phyloP scores from a whole-genome alignment of 1,140 invertebrate species.

The Diachasmimorpha longicaudata region DNA sequence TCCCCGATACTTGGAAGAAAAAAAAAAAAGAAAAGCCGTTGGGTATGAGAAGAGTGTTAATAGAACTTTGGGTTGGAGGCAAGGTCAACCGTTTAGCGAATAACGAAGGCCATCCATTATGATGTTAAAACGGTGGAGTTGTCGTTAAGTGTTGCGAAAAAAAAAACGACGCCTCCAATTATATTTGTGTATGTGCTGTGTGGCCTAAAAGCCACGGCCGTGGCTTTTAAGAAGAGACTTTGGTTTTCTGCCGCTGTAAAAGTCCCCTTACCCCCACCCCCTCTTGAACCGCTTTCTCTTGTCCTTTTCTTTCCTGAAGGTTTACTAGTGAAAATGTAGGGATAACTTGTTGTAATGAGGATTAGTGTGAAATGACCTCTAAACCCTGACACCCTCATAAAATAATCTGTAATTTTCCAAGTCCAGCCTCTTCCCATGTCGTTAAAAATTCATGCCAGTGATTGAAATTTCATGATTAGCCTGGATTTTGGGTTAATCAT shows the following conservation, averaged over 20 bases:
- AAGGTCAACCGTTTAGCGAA: slow-evolving; percentile 13
- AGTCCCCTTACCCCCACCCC: too few relatives aligned
- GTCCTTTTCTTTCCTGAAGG: too few relatives aligned
- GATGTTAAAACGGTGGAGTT: slow-evolving; percentile 14
- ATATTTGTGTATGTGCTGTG: background rate
- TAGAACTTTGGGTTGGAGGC: slow-evolving; percentile 1
- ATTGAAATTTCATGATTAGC: too few relatives aligned
- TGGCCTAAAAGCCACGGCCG: slow-evolving; percentile 8
- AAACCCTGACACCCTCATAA: too few relatives aligned
- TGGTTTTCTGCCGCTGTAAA: background rate
- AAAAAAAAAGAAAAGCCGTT: background rate
- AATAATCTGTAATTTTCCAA: too few relatives aligned
- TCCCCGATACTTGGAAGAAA: background rate
- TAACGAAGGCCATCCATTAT: slow-evolving; percentile 17
- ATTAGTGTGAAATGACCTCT: too few relatives aligned
- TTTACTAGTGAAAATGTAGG: too few relatives aligned
- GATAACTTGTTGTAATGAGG: too few relatives aligned
- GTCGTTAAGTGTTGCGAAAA: slow-evolving; percentile 12
- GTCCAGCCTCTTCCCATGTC: too few relatives aligned
- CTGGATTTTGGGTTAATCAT: too few relatives aligned
- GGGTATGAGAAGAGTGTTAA: slow-evolving; percentile 8
- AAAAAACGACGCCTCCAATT: background rate
- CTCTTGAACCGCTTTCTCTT: too few relatives aligned
- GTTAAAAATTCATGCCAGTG: too few relatives aligned
- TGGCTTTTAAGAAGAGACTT: background rate